Evolutionary conservation across 2,888 invertebrate genomes (phyloP).

Genomic region (Stenolophus ochropezus): DNA sequence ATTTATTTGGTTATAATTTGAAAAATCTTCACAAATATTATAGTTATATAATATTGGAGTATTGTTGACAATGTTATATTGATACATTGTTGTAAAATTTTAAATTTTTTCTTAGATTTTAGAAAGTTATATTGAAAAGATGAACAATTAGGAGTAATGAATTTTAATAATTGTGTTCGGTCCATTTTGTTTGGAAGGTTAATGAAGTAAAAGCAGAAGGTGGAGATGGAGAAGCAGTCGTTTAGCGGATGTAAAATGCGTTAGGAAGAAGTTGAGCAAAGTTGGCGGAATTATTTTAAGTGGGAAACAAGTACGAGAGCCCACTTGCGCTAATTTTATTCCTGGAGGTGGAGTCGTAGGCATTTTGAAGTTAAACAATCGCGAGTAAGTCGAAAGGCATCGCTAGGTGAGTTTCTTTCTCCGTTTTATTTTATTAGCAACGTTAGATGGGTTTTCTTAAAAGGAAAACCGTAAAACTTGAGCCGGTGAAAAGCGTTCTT

Average conservation of each 20-base stretch:
- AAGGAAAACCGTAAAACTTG: constrained; percentile 45
- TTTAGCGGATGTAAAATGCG: background rate
- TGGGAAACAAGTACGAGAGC: constrained; percentile 11
- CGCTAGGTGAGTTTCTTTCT: constrained; percentile 40
- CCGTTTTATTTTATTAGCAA: constrained; percentile 48
- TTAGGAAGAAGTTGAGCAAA: constrained; percentile 3
- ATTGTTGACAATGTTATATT: too few relatives aligned
- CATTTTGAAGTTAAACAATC: constrained; percentile 33
- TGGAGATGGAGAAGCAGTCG: background rate
- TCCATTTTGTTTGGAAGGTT: background rate
- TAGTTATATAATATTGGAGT: too few relatives aligned
- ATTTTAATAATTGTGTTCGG: background rate
- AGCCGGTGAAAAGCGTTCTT: constrained; percentile 45
- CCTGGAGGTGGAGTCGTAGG: background rate
- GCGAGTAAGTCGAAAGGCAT: constrained; percentile 26
- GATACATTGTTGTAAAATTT: too few relatives aligned
- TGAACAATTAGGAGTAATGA: too few relatives aligned
- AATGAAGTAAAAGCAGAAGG: background rate
- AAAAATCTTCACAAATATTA: too few relatives aligned
- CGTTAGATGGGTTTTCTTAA: constrained; percentile 43
- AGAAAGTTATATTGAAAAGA: too few relatives aligned
- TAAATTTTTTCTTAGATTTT: too few relatives aligned
- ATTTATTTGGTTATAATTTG: too few relatives aligned
- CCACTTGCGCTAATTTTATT: constrained; percentile 25
- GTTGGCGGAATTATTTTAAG: constrained; percentile 25